These are phyloP conservation scores for Coboldia fuscipes DNA, from an alignment of 1,140 invertebrate species.

Conservation along the genomic window DNA sequence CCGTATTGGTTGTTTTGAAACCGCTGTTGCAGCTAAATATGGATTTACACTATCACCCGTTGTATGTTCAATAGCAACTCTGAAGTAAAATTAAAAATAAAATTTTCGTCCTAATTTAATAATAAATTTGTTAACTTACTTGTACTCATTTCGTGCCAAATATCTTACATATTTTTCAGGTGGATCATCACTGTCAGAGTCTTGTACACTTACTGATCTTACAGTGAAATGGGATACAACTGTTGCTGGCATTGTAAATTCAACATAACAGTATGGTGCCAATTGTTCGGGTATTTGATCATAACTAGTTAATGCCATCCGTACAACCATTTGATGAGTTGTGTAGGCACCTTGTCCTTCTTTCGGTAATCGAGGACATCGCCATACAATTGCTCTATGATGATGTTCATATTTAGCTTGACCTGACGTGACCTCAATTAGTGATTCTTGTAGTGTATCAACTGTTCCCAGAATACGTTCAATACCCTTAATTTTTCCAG, in stretches of 20 bases:
- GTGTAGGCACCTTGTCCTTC: conserved; percentile 96
- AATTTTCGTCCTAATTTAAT: neutral
- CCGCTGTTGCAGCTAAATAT: conserved; percentile 45
- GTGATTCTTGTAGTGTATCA: conserved; percentile 70
- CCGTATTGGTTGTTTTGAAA: conserved; percentile 19
- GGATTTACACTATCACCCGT: conserved; percentile 51
- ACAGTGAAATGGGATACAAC: conserved; percentile 93
- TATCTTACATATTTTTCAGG: conserved; percentile 98
- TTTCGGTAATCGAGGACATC: conserved; percentile 87
- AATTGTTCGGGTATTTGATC: conserved; percentile 91
- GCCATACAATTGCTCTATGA: conserved; percentile 92
- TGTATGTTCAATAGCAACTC: conserved; percentile 68
- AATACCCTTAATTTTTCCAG: conserved; percentile 83
- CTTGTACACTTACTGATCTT: conserved; percentile 78
- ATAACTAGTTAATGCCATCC: conserved; percentile 84
- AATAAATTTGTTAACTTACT: too few relatives aligned
- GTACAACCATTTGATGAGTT: conserved; percentile 81
- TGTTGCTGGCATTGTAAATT: conserved; percentile 97
- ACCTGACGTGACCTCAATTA: conserved; percentile 95
- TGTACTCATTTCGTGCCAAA: conserved; percentile 90
- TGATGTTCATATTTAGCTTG: conserved; percentile 99
- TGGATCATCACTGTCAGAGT: conserved; percentile 73
- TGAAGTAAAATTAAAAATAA: conserved; percentile 15
- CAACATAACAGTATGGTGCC: conserved; percentile 70
- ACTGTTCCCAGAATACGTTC: conserved; percentile 84